Evolutionary conservation across 2,888 invertebrate species (phyloP).

Genomic region (Noctua pronuba): DNA sequence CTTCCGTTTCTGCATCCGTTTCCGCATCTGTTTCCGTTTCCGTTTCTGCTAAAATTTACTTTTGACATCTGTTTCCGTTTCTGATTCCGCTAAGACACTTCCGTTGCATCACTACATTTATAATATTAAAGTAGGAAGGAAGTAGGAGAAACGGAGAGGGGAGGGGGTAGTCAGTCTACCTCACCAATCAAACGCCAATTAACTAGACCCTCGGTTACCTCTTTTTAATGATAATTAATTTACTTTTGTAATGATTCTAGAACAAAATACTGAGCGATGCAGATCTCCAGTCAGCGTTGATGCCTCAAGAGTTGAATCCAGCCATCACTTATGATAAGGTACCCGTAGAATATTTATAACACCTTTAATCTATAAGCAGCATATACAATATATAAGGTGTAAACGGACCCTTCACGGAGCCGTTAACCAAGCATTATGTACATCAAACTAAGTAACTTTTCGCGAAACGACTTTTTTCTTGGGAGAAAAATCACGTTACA

Average conservation of each 20-base stretch:
- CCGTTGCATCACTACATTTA: too few relatives aligned
- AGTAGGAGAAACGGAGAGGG: too few relatives aligned
- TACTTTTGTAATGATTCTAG: conserved; percentile 23
- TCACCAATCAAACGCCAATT: background rate
- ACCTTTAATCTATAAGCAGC: background rate
- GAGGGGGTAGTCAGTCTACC: background rate
- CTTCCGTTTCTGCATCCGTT: too few relatives aligned
- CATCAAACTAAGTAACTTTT: too few relatives aligned
- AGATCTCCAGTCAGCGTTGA: conserved; percentile 80
- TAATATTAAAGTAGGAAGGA: too few relatives aligned
- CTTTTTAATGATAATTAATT: background rate
- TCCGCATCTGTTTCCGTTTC: too few relatives aligned
- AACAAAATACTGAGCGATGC: conserved; percentile 75
- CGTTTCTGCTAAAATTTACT: too few relatives aligned
- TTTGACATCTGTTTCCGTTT: too few relatives aligned
- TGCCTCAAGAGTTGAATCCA: conserved; percentile 85
- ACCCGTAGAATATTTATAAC: conserved; percentile 8
- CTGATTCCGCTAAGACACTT: too few relatives aligned
- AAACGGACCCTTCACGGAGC: background rate
- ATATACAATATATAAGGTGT: background rate
- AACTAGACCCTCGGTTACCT: background rate
- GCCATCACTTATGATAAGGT: conserved; percentile 80
- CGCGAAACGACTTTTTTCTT: background rate
- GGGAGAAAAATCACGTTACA: too few relatives aligned
- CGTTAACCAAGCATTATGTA: background rate